Base-by-base conservation (phyloP, 2,797 vertebrate species). In the Rhynchonycteris naso region DNA sequence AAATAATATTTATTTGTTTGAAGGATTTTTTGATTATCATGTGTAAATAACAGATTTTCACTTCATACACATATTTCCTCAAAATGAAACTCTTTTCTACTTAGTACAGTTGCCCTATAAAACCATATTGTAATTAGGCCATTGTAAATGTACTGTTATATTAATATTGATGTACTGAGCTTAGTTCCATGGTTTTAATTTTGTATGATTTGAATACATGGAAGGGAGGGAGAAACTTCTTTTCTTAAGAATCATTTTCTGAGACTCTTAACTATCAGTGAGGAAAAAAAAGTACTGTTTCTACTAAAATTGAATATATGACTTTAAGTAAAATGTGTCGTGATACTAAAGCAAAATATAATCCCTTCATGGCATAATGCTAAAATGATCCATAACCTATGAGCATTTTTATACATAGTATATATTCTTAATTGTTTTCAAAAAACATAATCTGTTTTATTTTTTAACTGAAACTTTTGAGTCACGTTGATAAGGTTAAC, bases 401-500 rank as follows among this genome's bases (percentile, higher is more conserved):
- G 28, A 92, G 24, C 50, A 85, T 87, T 89, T 93, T 83, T 61
- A 71, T 33, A 74, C 2, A 28, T 11, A 47, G 63, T 47, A 65
- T 91, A 94, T 91, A 85, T 56, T 85, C 89, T 71, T 95, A 87
- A 91, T 95, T 80, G 78, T 74, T 95, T 97, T 85, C 80, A 58
- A 92, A 93, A 94, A 92, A 89, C 26, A 66, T 86, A 88, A 95
- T 58, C 76, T 84, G 65, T 89, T 97, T 96, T 95, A 87, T 96
- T 95, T 96, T 96, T 94, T 94, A 94, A 69, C 91, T 92, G 98
- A 98, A 96, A 96, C 96, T 96, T 99, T 98, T 98, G 97, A 99
- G 98, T 98, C 98, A 97, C 98, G 98, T 98, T 97, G 98, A 97
- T 98, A 98, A 98, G 98, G 98, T 99, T 98, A 98, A 98, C 97